phyloP scores from a whole-genome alignment of 2,113 vertebrate species.

The Coracopsis vasa region DNA sequence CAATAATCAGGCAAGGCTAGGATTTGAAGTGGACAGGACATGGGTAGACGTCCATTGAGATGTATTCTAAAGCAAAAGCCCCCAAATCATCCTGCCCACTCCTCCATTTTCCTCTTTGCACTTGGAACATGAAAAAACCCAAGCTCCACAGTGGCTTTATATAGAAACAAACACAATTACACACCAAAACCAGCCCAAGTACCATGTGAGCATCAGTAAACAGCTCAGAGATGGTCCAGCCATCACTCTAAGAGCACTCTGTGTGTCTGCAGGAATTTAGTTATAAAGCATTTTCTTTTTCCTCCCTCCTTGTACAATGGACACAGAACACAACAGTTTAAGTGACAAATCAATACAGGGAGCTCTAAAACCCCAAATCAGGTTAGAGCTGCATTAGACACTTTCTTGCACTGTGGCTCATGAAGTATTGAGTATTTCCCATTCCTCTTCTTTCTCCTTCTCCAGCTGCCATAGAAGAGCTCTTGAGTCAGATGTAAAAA shows the following conservation, averaged over 20 bases:
- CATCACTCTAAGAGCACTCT: not conserved
- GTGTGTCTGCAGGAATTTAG: not conserved
- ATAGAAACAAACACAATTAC: not conserved
- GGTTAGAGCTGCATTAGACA: not conserved
- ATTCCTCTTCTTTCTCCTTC: not conserved
- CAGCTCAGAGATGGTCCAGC: not conserved
- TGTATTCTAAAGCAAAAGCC: not conserved
- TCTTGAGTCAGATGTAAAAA: not conserved
- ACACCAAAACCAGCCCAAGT: not conserved
- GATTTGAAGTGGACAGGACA: not conserved
- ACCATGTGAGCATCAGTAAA: not conserved
- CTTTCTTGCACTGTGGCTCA: not conserved
- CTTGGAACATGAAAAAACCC: not conserved
- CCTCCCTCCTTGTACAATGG: not conserved
- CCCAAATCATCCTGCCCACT: not conserved
- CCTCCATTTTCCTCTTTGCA: not conserved
- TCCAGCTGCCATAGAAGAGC: not conserved
- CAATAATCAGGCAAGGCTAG: fast-evolving
- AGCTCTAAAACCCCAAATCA: not conserved
- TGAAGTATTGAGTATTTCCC: not conserved
- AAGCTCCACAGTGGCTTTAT: not conserved
- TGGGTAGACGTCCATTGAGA: not conserved
- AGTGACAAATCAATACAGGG: constrained; percentile 30
- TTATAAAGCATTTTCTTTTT: not conserved
- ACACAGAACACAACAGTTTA: not conserved